Base-by-base conservation (phyloP, 2,888 invertebrate species). In the Netelia melanura region DNA sequence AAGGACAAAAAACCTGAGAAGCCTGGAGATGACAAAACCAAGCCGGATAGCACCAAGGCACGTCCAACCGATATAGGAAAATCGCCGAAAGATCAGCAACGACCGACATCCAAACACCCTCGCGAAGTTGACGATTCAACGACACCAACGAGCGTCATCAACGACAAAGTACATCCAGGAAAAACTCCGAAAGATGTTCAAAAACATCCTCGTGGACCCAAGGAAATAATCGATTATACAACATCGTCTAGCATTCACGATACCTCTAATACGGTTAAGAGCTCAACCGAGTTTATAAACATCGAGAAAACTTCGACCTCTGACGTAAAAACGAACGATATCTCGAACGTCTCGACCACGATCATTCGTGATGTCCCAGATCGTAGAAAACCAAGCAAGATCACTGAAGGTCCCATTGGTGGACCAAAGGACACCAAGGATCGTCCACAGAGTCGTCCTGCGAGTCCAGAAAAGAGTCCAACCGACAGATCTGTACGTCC, bases 381-480 rank as follows among this genome's bases (percentile, higher is more conserved):
- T 17, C 77, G 68, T 14, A 38, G 38, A 5, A 85, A 81, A 68
- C 71, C 83, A 0, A 75, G 76, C 3, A 71, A 70, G 64, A 61
- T 67, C 43, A 78, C 75, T n/a, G 83, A 79, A 10, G 65, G 65
- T 21, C 38, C 56, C 25, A 23, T 74, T 68, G 56, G 79, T 54
- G 72, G 71, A n/a, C 70, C 81, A 5, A 54, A 81, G 21, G 38
- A 56, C 3, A 52, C 1, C 23, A 17, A 17, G 17, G 54, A 54
- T 68, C 44, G 48, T 25, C 54, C 38, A 44, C 21, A 30, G n/a
- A 56, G 23, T 14, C 30, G 78, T 38, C 80, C 71, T 9, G 65
- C 68, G 2, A 88, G 87, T 76, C 88, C 90, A 1, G 87, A 86
- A 71, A 82, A 84, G n/a, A 81, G 75, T 82, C 86, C 83, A 14